These are phyloP conservation scores for Brachystomella parvula DNA, from an alignment of 1,140 invertebrate species.

Conservation along the genomic window DNA sequence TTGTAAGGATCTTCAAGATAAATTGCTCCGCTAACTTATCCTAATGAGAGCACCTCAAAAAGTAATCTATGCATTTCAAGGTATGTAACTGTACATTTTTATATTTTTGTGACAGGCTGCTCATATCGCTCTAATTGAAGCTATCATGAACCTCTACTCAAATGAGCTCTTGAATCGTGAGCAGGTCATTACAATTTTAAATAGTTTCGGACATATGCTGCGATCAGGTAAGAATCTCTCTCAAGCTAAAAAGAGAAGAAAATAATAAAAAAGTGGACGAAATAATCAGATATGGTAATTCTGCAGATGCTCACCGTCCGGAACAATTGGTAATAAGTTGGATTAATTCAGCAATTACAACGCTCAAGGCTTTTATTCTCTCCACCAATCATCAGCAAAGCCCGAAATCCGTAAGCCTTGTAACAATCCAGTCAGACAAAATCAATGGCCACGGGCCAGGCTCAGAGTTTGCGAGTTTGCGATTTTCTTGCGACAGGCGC, in stretches of 20 bases:
- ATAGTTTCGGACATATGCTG: constrained; percentile 28
- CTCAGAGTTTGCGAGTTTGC: neutral
- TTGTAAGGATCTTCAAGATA: constrained; percentile 26
- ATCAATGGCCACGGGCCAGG: no score
- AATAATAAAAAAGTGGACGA: no score
- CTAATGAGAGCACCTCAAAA: no score
- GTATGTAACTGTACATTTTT: no score
- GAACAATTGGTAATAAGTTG: constrained; percentile 34
- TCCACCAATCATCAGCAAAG: constrained; percentile 19
- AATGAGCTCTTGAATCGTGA: constrained; percentile 30
- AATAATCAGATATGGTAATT: no score
- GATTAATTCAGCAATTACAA: constrained; percentile 33
- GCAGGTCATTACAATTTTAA: constrained; percentile 26
- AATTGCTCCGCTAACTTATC: no score
- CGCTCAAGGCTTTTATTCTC: constrained; percentile 33
- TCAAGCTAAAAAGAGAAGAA: no score
- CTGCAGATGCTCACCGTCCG: constrained; percentile 20
- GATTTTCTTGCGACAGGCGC: neutral
- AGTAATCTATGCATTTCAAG: no score
- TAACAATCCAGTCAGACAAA: no score
- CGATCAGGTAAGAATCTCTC: constrained; percentile 18
- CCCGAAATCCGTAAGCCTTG: no score
- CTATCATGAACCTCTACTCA: constrained; percentile 33
- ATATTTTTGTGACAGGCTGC: constrained; percentile 26
- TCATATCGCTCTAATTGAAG: constrained; percentile 37